Percentiles rank a stretch among this genome's conserved stretches.
phyloP scores from a whole-genome alignment of 1,140 invertebrate genomes.

The Lasaia peninsularis region DNA sequence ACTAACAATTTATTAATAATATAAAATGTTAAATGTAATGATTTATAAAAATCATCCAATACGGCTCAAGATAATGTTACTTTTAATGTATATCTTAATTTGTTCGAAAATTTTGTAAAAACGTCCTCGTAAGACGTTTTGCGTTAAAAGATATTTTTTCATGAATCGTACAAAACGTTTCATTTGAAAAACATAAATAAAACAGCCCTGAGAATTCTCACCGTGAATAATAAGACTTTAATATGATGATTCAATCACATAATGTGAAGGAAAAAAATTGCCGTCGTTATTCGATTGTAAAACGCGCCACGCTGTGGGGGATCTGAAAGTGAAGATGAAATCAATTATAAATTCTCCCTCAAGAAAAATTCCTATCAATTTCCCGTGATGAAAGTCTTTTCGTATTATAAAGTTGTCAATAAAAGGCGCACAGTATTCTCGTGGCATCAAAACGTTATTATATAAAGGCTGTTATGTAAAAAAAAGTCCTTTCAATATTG shows the following conservation, averaged over 20 bases:
- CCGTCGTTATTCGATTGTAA: conserved; percentile 19
- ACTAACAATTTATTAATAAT: no score
- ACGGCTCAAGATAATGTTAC: no score
- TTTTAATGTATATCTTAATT: no score
- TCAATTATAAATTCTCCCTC: conserved; percentile 58
- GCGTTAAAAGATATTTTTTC: no score
- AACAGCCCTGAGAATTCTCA: no score
- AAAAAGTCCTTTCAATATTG: conserved; percentile 15
- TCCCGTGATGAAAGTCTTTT: conserved; percentile 57
- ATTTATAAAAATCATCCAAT: no score
- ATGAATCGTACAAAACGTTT: no score
- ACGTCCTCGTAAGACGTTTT: no score
- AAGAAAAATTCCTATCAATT: conserved; percentile 64
- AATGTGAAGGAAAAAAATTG: conserved; percentile 25
- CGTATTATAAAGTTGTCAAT: conserved; percentile 62
- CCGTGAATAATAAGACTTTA: not conserved
- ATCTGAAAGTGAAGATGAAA: conserved; percentile 53
- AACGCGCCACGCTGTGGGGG: conserved; percentile 27
- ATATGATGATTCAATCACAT: not conserved
- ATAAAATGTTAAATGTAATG: no score
- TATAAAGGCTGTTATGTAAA: conserved; percentile 28
- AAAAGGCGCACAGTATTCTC: conserved; percentile 43
- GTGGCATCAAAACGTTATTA: conserved; percentile 38
- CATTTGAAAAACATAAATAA: no score
- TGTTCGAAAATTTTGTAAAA: no score